These are phyloP conservation scores for Caenorhabditis sinica DNA, from an alignment of 2,888 invertebrate species.

Conservation along the genomic window DNA sequence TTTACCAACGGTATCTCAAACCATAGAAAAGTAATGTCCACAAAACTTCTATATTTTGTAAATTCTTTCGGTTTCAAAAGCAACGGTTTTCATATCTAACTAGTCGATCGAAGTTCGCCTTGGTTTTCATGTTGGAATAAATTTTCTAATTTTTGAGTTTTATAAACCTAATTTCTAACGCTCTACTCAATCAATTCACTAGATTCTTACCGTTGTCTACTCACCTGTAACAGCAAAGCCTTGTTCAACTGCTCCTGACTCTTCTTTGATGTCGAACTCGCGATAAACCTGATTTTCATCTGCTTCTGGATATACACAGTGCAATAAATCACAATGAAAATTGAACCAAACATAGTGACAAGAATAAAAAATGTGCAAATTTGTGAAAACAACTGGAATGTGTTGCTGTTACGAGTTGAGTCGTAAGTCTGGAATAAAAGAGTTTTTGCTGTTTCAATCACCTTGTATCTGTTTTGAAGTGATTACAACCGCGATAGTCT, in stretches of 20 bases:
- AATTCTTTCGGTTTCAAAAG: no score
- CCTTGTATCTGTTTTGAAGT: not conserved
- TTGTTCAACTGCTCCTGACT: constrained; percentile 56
- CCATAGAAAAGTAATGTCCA: no score
- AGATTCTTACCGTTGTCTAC: no score
- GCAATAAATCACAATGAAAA: constrained; percentile 34
- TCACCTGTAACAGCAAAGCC: constrained; percentile 28
- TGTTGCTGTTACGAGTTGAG: constrained; percentile 1
- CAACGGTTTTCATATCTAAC: no score
- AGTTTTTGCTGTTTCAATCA: not conserved
- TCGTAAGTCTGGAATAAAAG: constrained; percentile 8
- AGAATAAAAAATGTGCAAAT: constrained; percentile 54
- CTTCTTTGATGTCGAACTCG: constrained; percentile 27
- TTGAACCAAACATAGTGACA: constrained; percentile 31
- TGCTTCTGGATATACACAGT: constrained; percentile 31
- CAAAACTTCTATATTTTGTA: no score
- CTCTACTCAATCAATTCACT: no score
- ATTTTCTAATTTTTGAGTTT: not conserved
- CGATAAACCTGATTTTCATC: constrained; percentile 21
- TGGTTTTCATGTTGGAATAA: no score
- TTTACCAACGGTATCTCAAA: no score
- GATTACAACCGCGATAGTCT: no score
- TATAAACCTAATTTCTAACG: no score
- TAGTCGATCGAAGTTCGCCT: no score
- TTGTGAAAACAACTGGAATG: constrained; percentile 26